Conservation (phyloP, 2,888 invertebrate genomes). For the Lasioglossum villosulum region DNA sequence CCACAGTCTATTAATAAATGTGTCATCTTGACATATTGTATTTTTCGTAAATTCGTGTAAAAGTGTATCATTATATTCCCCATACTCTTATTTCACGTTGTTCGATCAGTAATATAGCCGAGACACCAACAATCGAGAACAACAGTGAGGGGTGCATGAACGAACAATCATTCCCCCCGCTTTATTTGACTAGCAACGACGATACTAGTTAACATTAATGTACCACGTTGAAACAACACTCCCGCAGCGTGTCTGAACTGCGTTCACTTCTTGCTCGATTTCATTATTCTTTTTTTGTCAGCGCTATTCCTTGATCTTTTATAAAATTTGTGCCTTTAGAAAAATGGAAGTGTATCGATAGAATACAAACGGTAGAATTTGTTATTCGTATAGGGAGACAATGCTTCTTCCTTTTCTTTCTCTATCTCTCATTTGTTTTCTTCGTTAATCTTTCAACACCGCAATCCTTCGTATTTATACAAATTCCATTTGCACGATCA, state of each 20-base stretch:
- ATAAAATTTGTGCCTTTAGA: conserved; percentile 74
- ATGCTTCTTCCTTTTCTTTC: conserved; percentile 27
- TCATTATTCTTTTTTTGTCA: conserved; percentile 20
- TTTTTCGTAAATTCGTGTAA: too few species aligned
- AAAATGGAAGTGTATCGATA: conserved; percentile 69
- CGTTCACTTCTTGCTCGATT: conserved; percentile 43
- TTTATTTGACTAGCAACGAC: conserved; percentile 51
- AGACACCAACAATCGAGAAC: neutral
- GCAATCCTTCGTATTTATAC: conserved; percentile 48
- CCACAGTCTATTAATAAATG: too few species aligned
- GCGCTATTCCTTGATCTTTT: conserved; percentile 49
- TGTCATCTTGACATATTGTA: too few species aligned
- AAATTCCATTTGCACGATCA: conserved; percentile 36
- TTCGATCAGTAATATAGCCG: neutral
- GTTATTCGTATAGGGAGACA: conserved; percentile 57
- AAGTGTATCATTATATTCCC: too few species aligned
- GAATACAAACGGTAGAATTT: conserved; percentile 70
- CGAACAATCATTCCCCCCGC: neutral
- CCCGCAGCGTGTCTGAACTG: conserved; percentile 30
- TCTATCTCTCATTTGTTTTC: neutral
- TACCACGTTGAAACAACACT: conserved; percentile 52
- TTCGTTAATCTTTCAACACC: conserved; percentile 14
- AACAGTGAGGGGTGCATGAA: neutral
- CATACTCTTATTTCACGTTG: too few species aligned
- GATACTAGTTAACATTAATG: conserved; percentile 33